phyloP scores from a whole-genome alignment of 2,888 invertebrate genomes.

The Trachelus troglodyta region DNA sequence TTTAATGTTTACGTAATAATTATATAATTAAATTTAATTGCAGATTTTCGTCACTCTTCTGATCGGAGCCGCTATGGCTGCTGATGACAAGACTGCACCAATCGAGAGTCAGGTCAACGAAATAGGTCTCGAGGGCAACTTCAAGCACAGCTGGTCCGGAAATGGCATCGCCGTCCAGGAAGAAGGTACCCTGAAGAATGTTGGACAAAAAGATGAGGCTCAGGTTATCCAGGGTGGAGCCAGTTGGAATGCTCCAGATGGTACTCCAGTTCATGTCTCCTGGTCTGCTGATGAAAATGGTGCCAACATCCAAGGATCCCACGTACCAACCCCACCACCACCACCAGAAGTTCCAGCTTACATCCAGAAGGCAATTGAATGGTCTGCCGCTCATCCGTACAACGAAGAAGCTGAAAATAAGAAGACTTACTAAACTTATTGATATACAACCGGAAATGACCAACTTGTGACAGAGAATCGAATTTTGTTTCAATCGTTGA shows the following conservation, averaged over 20 bases:
- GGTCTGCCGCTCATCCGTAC: slow-evolving; percentile 53
- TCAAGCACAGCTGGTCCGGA: not conserved
- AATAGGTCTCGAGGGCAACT: not conserved
- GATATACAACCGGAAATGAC: not conserved
- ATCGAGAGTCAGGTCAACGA: not conserved
- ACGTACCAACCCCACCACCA: not conserved
- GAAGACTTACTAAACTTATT: slow-evolving; percentile 1
- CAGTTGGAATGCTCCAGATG: not conserved
- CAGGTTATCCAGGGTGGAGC: slow-evolving; percentile 1
- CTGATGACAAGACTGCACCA: not conserved
- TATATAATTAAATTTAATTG: not conserved
- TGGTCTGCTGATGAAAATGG: slow-evolving; percentile 1
- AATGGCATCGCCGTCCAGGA: slow-evolving; percentile 2
- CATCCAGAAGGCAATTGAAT: slow-evolving; percentile 38
- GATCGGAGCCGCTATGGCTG: not conserved
- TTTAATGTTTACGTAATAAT: not conserved
- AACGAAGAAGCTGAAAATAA: slow-evolving; percentile 26
- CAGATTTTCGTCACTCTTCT: slow-evolving; percentile 3
- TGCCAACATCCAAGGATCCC: not conserved
- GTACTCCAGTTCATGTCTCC: not conserved
- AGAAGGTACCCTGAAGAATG: not conserved
- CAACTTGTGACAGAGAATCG: not conserved
- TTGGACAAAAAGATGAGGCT: not conserved
- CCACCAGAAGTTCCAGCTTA: not conserved
- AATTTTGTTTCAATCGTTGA: not conserved